Base-by-base conservation (phyloP, 1,140 invertebrate species). In the Sycobia sp. region DNA sequence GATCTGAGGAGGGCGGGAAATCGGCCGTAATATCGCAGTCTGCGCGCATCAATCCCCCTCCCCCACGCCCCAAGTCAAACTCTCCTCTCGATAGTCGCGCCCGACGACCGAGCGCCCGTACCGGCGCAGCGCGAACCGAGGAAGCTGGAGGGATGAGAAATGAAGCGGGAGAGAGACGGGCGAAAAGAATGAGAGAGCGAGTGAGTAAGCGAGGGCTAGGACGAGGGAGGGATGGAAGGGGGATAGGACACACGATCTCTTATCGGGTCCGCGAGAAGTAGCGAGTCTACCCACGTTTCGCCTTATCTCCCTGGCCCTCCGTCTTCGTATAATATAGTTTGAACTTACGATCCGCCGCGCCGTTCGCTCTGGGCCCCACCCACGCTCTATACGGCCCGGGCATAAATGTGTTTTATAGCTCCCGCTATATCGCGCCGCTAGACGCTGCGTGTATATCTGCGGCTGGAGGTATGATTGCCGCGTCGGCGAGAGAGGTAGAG, bases 271-370 rank as follows among this genome's bases (percentile, higher is more conserved):
- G n/a, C 55, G 64, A 62, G 41, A 61, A 73, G 70, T 69, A 72
- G 57, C 65, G 57, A 78, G 75, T 79, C 77, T 74, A 74, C 69
- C 72, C 76, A 76, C 76, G 76, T 79, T n/a, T 71, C 68, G 63
- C 63, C 76, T 79, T 77, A 77, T 79, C 76, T 77, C 70, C 71
- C 69, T 67, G 65, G 65, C 59, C 63, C 68, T 49, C 61, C 68
- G 62, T 56, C 41, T 66, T 65, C 56, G 4, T 51, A n/a, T n/a
- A n/a, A n/a, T n/a, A n/a, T n/a, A n/a, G 23, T 46, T 60, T 50
- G 49, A 53, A 61, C 58, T 61, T 61, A 61, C 58, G 58, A 61
- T 53, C 46, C 39, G 43, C n/a, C n/a, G 29, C 29, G 29, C 56
- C 46, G 46, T 39, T 59, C 11, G 56, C 55, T n/a, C 14, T 16